phyloP scores from a whole-genome alignment of 2,888 invertebrate species.

The Dorcus hopei region DNA sequence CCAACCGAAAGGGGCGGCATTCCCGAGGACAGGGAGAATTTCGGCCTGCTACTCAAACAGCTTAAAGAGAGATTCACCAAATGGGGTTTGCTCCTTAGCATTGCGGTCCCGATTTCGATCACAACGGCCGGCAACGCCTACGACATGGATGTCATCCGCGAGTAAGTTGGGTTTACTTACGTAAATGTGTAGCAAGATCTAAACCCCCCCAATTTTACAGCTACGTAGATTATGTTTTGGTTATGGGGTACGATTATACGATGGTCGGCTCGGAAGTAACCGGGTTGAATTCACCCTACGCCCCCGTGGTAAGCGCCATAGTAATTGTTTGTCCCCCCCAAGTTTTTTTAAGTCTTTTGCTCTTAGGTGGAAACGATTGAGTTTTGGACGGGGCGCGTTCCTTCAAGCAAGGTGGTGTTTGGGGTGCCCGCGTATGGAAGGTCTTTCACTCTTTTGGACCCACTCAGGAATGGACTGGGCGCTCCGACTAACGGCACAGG shows the following conservation, averaged over 20 bases:
- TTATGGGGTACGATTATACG: constrained; percentile 55
- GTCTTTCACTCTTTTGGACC: constrained; percentile 21
- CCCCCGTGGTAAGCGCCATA: constrained; percentile 33
- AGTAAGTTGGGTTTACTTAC: constrained; percentile 30
- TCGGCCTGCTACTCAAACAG: constrained; percentile 44
- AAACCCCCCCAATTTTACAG: constrained; percentile 30
- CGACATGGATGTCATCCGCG: constrained; percentile 44
- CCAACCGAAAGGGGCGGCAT: constrained; percentile 49
- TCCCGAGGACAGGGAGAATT: constrained; percentile 46
- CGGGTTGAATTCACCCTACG: constrained; percentile 48
- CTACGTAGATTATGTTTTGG: constrained; percentile 49
- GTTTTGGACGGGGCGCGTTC: constrained; percentile 43
- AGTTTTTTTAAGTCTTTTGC: no score
- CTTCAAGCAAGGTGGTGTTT: constrained; percentile 24
- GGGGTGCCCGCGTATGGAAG: constrained; percentile 30
- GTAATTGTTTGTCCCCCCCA: background rate
- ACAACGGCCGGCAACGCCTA: constrained; percentile 44
- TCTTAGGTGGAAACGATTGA: constrained; percentile 41
- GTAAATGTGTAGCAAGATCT: background rate
- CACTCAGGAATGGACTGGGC: constrained; percentile 18
- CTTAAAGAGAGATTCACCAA: constrained; percentile 45
- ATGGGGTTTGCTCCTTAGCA: constrained; percentile 47
- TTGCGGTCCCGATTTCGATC: constrained; percentile 50
- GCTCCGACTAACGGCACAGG: constrained; percentile 23
- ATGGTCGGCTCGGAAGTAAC: constrained; percentile 37